These are phyloP conservation scores for Erythrolamprus reginae DNA, from an alignment of 2,113 vertebrate species.

Conservation along the genomic window DNA sequence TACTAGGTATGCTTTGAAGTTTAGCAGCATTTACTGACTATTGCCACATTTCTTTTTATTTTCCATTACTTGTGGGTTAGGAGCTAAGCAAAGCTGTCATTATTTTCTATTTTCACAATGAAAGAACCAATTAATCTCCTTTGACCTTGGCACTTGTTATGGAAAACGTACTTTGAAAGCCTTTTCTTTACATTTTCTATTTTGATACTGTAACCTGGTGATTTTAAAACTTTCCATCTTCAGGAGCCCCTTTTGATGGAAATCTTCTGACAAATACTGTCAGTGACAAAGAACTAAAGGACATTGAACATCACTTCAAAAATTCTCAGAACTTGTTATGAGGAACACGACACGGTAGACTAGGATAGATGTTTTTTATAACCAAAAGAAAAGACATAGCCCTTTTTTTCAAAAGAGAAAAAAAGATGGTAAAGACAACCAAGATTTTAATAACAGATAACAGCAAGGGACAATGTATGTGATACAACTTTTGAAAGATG, in stretches of 20 bases:
- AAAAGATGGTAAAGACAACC: background rate
- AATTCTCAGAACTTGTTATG: conserved; percentile 13
- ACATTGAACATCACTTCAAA: conserved; percentile 50
- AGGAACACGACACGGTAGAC: background rate
- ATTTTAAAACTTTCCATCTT: background rate
- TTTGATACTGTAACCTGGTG: background rate
- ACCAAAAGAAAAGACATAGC: conserved; percentile 32
- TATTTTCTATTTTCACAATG: conserved; percentile 45
- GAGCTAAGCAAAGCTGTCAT: conserved; percentile 47
- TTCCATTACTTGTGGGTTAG: conserved; percentile 51
- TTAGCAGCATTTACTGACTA: conserved; percentile 31
- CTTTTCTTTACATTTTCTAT: background rate
- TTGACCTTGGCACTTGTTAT: conserved; percentile 19
- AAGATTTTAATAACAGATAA: conserved; percentile 35
- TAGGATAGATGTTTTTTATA: conserved; percentile 4
- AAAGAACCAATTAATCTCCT: conserved; percentile 30
- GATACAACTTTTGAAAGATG: conserved; percentile 19
- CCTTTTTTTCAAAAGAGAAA: background rate
- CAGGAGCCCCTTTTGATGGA: background rate
- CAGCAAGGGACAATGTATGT: background rate
- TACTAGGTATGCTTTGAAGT: background rate
- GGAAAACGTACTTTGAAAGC: background rate
- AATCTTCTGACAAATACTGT: conserved; percentile 24
- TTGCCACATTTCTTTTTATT: conserved; percentile 31
- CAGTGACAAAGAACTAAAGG: conserved; percentile 37